Conservation (phyloP, 2,888 invertebrate genomes). For the Stegana nigrithorax region DNA sequence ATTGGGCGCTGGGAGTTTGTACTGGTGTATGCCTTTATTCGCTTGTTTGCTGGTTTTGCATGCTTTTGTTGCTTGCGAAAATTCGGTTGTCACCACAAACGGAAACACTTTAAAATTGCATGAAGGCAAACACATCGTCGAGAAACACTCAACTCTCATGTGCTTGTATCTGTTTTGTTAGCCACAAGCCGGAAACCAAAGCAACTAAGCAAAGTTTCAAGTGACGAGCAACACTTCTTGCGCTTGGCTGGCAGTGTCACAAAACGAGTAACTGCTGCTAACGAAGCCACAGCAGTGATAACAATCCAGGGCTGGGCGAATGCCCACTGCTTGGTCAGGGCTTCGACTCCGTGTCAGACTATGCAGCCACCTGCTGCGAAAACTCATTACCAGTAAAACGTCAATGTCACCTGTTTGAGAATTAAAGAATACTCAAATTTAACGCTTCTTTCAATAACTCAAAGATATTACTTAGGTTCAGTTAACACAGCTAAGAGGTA, state of each 20-base stretch:
- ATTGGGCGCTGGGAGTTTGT: background rate
- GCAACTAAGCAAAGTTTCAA: constrained; percentile 17
- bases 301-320: no score
- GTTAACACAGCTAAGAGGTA: no score
- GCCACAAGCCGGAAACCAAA: constrained; percentile 17
- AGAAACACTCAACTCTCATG: background rate
- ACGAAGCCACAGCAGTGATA: no score
- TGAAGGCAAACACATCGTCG: constrained; percentile 47
- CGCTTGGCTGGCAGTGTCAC: constrained; percentile 1
- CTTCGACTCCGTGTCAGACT: no score
- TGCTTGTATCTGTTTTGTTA: constrained; percentile 1
- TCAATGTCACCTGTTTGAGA: no score
- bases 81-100: constrained; percentile 44
- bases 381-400: no score
- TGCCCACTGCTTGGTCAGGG: no score
- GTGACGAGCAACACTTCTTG: constrained; percentile 18
- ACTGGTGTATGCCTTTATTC: background rate
- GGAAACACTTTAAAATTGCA: constrained; percentile 61
- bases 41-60: background rate
- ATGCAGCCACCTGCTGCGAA: no score
- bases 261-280: no score
- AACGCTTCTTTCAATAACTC: no score
- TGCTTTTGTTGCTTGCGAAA: background rate
- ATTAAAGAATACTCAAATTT: no score
- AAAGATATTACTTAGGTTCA: no score